Conservation (phyloP, 2,797 vertebrate genomes). For the Euthynnus affinis region DNA sequence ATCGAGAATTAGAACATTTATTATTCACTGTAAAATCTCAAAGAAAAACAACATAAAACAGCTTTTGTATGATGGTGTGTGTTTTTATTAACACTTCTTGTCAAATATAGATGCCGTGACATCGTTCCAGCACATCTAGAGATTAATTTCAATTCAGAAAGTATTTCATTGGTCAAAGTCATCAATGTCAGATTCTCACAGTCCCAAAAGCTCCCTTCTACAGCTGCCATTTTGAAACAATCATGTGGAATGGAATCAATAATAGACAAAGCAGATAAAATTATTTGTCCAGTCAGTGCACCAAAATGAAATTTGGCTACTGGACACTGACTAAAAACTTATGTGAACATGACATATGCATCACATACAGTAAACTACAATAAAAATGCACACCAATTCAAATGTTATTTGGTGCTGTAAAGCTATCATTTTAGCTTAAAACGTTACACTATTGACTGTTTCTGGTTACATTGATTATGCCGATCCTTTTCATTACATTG, state of each 20-base stretch:
- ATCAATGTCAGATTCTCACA: constrained; percentile 28
- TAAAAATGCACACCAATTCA: neutral
- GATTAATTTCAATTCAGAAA: constrained; percentile 27
- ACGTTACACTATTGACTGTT: neutral
- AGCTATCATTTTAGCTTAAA: neutral
- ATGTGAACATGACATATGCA: neutral
- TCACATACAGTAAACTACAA: neutral
- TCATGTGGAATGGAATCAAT: constrained; percentile 33
- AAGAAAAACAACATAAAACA: constrained; percentile 14
- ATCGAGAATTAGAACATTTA: constrained; percentile 60
- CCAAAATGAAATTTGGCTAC: neutral
- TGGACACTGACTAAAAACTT: neutral
- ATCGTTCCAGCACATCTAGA: neutral
- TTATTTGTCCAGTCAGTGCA: neutral
- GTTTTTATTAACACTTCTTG: neutral
- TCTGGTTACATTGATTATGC: neutral
- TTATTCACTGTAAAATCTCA: constrained; percentile 43
- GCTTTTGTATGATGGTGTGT: neutral
- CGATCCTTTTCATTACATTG: neutral
- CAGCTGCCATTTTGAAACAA: constrained; percentile 21
- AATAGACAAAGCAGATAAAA: constrained; percentile 19
- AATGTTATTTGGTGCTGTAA: neutral
- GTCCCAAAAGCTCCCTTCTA: constrained; percentile 13
- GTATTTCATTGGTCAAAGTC: constrained; percentile 32
- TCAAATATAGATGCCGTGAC: neutral